Evolutionary conservation across 1,140 invertebrate species (phyloP).

Genomic region (Sitodiplosis mosellana): DNA sequence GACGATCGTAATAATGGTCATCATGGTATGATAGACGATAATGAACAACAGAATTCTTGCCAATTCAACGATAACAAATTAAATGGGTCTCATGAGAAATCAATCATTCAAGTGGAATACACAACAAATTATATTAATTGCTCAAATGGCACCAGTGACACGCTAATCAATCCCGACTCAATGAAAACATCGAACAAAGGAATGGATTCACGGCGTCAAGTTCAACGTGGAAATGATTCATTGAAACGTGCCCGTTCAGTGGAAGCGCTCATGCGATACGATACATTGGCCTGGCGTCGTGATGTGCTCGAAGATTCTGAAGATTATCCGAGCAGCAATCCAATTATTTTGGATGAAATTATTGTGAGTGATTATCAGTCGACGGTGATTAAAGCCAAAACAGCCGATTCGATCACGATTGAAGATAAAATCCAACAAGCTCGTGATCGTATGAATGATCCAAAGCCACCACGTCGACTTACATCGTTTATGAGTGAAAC

Average conservation of each 20-base stretch:
- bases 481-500: constrained; percentile 52
- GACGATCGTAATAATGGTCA: constrained; percentile 3
- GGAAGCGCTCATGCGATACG: constrained; percentile 51
- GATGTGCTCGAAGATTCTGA: constrained; percentile 1
- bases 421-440: constrained; percentile 21
- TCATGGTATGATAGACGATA: constrained; percentile 1
- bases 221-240: constrained; percentile 23
- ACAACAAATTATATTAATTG: too few species aligned
- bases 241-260: constrained; percentile 70
- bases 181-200: background rate
- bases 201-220: constrained; percentile 9
- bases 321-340: background rate
- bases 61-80: constrained; percentile 1
- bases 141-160: background rate
- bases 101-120: background rate
- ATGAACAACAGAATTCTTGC: background rate
- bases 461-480: constrained; percentile 37
- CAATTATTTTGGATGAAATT: background rate
- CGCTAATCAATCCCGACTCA: background rate
- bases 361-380: background rate
- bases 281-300: constrained; percentile 21
- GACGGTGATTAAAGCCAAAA: background rate
- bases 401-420: background rate
- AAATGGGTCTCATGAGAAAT: too few species aligned
- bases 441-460: constrained; percentile 17